Evolutionary conservation across 2,797 vertebrate genomes (phyloP).

Genomic region (Gymnocypris eckloni): DNA sequence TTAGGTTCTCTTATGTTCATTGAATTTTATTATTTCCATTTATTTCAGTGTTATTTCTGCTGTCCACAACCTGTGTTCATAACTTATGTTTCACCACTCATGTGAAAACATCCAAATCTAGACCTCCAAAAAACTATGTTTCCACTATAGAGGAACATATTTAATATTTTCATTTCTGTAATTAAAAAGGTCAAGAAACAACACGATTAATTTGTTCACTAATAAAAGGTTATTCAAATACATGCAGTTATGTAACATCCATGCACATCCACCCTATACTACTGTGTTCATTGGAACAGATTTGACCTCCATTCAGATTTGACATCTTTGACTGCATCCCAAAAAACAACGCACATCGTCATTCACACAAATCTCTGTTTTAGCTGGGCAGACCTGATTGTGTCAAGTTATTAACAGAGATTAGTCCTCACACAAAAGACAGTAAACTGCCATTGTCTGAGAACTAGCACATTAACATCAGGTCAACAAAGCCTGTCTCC

Average conservation of each 20-base stretch:
- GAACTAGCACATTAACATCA: constrained; percentile 60
- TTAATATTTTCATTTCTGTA: neutral
- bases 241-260: neutral
- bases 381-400: constrained; percentile 46
- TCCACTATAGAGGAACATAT: neutral
- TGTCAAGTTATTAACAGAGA: constrained; percentile 66
- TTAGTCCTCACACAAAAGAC: constrained; percentile 62
- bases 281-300: neutral
- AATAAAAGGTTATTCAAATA: neutral
- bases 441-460: constrained; percentile 65
- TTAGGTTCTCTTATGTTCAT: neutral
- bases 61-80: neutral
- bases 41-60: neutral
- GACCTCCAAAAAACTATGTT: neutral
- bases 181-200: neutral
- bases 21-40: neutral
- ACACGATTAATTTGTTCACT: neutral
- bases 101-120: neutral
- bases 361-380: constrained; percentile 12
- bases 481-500: constrained; percentile 61
- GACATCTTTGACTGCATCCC: neutral
- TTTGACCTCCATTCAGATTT: constrained; percentile 11
- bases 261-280: neutral
- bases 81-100: neutral
- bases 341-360: constrained; percentile 15